A percentile compares a stretch with the other conserved stretches of the same genome.
Evolutionary conservation across 2,888 invertebrate species (phyloP).

Genomic region (Microctonus brassicae): DNA sequence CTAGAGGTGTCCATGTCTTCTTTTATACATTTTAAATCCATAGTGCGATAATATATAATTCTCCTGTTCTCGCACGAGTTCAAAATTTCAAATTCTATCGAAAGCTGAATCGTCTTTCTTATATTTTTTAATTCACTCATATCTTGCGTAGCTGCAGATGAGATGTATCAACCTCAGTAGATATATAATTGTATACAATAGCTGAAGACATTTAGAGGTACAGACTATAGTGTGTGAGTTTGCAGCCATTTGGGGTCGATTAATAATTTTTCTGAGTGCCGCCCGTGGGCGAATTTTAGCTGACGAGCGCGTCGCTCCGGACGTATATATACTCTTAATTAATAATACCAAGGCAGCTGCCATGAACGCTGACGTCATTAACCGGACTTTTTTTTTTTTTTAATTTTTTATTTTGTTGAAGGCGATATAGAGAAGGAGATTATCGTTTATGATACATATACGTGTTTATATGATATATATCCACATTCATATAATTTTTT

Average conservation of each 20-base stretch:
- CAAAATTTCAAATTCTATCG: not conserved
- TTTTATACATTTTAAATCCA: conserved; percentile 1
- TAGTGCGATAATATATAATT: too few relatives aligned
- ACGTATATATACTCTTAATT: conserved; percentile 63
- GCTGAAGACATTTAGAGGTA: conserved; percentile 17
- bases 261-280: conserved; percentile 57
- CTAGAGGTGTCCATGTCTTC: conserved; percentile 56
- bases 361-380: conserved; percentile 63
- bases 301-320: conserved; percentile 46
- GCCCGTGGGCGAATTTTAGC: conserved; percentile 59
- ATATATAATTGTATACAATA: conserved; percentile 11
- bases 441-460: not conserved
- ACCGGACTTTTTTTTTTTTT: conserved; percentile 56
- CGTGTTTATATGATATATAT: not conserved
- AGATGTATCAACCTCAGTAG: conserved; percentile 27
- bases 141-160: too few relatives aligned
- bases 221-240: conserved; percentile 29
- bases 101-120: not conserved
- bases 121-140: not conserved
- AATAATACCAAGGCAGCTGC: conserved; percentile 67
- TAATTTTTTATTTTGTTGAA: not conserved
- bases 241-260: conserved; percentile 50
- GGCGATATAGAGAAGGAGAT: conserved; percentile 13
- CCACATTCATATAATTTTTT: not conserved
- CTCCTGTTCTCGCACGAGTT: not conserved